Conservation (phyloP, 2,888 invertebrate species). For the Chrysolina americana region DNA sequence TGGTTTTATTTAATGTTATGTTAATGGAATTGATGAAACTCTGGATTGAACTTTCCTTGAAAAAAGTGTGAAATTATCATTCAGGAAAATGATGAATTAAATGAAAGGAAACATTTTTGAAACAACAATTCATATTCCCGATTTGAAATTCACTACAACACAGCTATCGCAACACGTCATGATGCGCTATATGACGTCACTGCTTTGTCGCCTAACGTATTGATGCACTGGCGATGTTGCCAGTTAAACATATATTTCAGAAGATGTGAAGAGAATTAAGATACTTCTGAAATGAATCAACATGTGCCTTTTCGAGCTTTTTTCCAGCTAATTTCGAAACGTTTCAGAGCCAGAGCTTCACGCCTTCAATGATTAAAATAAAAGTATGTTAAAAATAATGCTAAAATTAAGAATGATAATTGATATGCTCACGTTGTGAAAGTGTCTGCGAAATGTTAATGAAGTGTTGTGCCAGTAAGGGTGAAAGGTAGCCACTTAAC, state of each 20-base stretch:
- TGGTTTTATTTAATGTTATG: not conserved
- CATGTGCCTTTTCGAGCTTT: not conserved
- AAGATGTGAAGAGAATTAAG: no score
- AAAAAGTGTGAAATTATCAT: no score
- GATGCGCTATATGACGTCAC: no score
- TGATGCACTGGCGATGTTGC: no score
- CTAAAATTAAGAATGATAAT: conserved; percentile 30
- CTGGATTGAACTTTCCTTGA: not conserved
- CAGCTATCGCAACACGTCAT: no score
- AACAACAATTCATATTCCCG: not conserved
- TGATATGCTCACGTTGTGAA: conserved; percentile 38
- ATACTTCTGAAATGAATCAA: not conserved
- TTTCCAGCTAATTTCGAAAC: not conserved
- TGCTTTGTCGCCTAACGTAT: no score
- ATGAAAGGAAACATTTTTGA: no score
- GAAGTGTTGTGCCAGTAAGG: conserved; percentile 36
- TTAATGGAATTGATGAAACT: not conserved
- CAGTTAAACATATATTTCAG: no score
- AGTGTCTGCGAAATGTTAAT: conserved; percentile 43
- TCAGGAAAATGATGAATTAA: no score
- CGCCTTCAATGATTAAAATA: conserved; percentile 26
- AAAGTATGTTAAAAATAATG: conserved; percentile 21
- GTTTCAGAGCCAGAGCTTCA: not conserved
- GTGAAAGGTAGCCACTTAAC: conserved; percentile 42
- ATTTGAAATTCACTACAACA: no score